Evolutionary conservation across 2,888 invertebrate species (phyloP).

Genomic region (Clistopyga incitator): DNA sequence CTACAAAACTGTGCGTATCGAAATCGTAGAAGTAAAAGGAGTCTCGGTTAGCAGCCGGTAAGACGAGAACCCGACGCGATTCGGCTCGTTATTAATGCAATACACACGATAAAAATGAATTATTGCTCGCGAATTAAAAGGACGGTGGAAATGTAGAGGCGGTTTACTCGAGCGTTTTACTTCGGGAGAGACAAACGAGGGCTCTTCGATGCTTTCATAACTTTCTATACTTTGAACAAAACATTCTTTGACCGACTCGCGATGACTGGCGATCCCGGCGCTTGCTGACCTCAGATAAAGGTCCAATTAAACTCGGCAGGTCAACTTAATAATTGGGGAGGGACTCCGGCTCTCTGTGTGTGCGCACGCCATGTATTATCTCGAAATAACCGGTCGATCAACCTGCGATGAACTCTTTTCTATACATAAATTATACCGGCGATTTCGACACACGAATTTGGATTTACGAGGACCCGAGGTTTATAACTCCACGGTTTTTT

Average conservation of each 20-base stretch:
- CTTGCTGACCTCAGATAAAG: constrained; percentile 76
- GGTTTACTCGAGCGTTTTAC: neutral
- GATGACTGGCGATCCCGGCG: constrained; percentile 61
- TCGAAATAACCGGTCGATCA: constrained; percentile 60
- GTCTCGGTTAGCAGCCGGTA: constrained; percentile 17
- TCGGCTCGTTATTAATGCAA: constrained; percentile 47
- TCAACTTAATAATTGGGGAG: constrained; percentile 77
- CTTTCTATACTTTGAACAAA: constrained; percentile 70
- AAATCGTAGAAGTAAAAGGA: constrained; percentile 46
- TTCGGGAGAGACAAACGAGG: constrained; percentile 12
- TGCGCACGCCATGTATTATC: constrained; percentile 14
- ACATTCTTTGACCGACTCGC: constrained; percentile 70
- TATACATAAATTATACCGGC: neutral
- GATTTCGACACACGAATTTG: constrained; percentile 15
- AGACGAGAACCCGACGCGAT: constrained; percentile 29
- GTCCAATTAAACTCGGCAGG: constrained; percentile 77
- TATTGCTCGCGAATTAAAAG: constrained; percentile 44
- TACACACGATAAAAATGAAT: constrained; percentile 41
- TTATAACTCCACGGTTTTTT: no score
- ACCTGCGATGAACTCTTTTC: constrained; percentile 38
- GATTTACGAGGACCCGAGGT: neutral
- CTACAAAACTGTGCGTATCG: neutral
- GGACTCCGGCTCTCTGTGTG: constrained; percentile 59
- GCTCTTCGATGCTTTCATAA: constrained; percentile 16
- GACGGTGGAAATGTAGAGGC: constrained; percentile 9